These are phyloP conservation scores for Branchipolynoe longqiensis DNA, from an alignment of 2,888 invertebrate species.

Conservation along the genomic window DNA sequence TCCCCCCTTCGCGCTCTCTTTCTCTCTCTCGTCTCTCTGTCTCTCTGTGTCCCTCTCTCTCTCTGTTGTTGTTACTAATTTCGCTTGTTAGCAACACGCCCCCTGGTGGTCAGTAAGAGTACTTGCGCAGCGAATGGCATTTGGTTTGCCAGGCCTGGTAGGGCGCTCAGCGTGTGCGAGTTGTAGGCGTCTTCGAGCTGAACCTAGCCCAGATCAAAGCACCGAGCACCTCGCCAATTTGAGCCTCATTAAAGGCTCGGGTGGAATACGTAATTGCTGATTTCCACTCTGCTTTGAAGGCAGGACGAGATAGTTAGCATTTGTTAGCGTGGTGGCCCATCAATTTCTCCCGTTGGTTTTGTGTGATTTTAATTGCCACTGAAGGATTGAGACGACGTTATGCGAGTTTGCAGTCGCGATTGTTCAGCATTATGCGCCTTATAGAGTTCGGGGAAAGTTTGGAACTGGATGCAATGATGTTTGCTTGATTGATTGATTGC, in stretches of 20 bases:
- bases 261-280: conserved; percentile 38
- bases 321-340: conserved; percentile 22
- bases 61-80: too few relatives aligned
- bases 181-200: conserved; percentile 15
- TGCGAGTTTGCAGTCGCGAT: too few relatives aligned
- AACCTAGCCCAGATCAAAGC: conserved; percentile 19
- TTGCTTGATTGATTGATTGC: too few relatives aligned
- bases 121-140: conserved; percentile 41
- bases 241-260: conserved; percentile 43
- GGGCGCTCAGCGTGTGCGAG: background rate
- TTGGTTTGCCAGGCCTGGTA: background rate
- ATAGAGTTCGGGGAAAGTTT: too few relatives aligned
- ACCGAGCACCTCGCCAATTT: conserved; percentile 10
- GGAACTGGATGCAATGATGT: too few relatives aligned
- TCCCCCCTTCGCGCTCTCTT: too few relatives aligned
- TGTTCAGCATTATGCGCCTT: too few relatives aligned
- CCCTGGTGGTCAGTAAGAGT: conserved; percentile 17
- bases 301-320: conserved; percentile 49
- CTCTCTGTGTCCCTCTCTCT: too few relatives aligned
- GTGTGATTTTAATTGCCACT: conserved; percentile 16
- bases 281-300: conserved; percentile 21
- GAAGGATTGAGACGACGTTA: too few relatives aligned
- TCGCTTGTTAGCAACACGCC: too few relatives aligned
- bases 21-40: too few relatives aligned
- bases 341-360: conserved; percentile 45